Evolutionary conservation across 2,888 invertebrate genomes (phyloP).

Genomic region (Drosophila merina): DNA sequence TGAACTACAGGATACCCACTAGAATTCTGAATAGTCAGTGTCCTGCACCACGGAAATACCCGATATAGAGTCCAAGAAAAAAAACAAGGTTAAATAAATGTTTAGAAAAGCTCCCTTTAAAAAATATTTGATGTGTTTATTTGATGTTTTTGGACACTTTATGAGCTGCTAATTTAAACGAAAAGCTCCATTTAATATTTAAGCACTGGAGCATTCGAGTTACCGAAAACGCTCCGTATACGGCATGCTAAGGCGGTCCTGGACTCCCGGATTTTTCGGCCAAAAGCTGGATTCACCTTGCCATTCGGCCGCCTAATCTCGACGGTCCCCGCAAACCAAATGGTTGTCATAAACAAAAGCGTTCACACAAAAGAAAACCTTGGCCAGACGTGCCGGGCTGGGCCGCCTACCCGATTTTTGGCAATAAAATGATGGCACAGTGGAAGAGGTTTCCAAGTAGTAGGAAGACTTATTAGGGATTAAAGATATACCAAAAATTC

Average conservation of each 20-base stretch:
- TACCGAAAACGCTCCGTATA: too few species aligned
- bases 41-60: not conserved
- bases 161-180: slow-evolving; percentile 42
- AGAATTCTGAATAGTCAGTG: too few species aligned
- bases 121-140: slow-evolving; percentile 55
- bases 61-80: not conserved
- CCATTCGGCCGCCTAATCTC: slow-evolving; percentile 58
- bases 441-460: not conserved
- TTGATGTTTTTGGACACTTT: slow-evolving; percentile 53
- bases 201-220: slow-evolving; percentile 28
- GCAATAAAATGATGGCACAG: slow-evolving; percentile 22
- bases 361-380: slow-evolving; percentile 37
- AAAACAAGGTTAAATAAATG: not conserved
- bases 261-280: slow-evolving; percentile 2
- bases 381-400: slow-evolving; percentile 52
- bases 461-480: too few species aligned
- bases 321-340: slow-evolving; percentile 56
- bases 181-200: slow-evolving; percentile 49
- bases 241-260: not conserved
- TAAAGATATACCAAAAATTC: too few species aligned
- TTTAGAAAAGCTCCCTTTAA: slow-evolving; percentile 16
- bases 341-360: slow-evolving; percentile 69
- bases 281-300: slow-evolving; percentile 34
- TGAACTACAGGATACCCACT: slow-evolving; percentile 1
- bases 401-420: slow-evolving; percentile 49